These are phyloP conservation scores for Hirudinaria manillensis DNA, from an alignment of 2,888 invertebrate genomes.

Conservation along the genomic window DNA sequence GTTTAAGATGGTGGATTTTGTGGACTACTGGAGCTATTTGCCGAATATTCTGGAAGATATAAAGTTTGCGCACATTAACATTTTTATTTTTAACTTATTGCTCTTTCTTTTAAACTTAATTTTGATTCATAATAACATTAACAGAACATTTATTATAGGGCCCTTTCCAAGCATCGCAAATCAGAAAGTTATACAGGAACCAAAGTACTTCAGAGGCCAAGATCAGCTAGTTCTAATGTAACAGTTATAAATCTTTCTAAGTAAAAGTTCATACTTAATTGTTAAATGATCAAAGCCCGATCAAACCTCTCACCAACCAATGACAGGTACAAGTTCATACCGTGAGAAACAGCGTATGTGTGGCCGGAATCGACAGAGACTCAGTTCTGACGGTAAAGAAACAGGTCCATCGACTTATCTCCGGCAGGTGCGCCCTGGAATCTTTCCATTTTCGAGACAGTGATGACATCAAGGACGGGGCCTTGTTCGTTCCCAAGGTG, in stretches of 20 bases:
- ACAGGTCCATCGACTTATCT: background rate
- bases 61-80: background rate
- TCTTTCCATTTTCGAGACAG: conserved; percentile 33
- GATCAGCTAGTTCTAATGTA: too few species aligned
- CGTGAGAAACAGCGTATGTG: conserved; percentile 8
- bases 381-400: background rate
- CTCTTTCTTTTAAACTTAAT: too few species aligned
- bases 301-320: too few species aligned
- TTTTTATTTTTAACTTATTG: too few species aligned
- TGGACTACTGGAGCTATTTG: background rate
- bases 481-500: conserved; percentile 36
- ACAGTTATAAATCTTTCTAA: too few species aligned
- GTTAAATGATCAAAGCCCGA: too few species aligned
- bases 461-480: conserved; percentile 35
- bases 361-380: conserved; percentile 18
- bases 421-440: conserved; percentile 31
- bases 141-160: too few species aligned
- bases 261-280: too few species aligned
- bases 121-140: too few species aligned
- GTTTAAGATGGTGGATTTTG: background rate
- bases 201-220: too few species aligned
- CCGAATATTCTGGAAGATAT: conserved; percentile 10
- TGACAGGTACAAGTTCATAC: background rate
- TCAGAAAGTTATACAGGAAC: too few species aligned
- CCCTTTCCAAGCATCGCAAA: too few species aligned